Percentiles rank a stretch among this genome's conserved stretches.
Evolutionary conservation across 2,113 vertebrate genomes (phyloP).

Genomic region (Rhegmatorhina hoffmannsi): DNA sequence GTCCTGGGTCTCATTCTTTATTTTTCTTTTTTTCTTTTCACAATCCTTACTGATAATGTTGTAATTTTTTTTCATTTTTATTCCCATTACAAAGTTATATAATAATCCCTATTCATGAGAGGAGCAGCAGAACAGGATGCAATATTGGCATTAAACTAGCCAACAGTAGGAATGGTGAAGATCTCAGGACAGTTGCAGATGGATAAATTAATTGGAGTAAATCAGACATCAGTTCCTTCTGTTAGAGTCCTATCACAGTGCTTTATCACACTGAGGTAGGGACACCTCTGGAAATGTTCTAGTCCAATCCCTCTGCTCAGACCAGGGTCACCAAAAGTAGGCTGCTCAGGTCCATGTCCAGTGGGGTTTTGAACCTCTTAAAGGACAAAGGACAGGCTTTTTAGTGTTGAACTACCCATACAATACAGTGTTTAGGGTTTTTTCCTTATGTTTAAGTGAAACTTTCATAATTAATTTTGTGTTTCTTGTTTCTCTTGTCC

Average conservation of each 20-base stretch:
- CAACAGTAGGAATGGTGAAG: background rate
- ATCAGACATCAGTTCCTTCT: background rate
- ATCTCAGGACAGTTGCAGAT: background rate
- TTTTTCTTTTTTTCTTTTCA: background rate
- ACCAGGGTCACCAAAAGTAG: background rate
- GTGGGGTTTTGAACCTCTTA: background rate
- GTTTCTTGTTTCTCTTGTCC: background rate
- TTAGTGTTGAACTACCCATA: background rate
- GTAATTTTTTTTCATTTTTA: background rate
- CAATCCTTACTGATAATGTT: background rate
- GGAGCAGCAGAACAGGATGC: background rate
- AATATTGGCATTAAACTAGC: background rate
- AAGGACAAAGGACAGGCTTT: background rate
- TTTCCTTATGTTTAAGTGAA: background rate
- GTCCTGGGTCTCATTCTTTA: background rate
- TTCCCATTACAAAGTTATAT: background rate
- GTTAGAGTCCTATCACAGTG: background rate
- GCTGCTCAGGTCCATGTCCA: background rate
- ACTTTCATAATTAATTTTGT: background rate
- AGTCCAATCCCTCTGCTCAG: background rate
- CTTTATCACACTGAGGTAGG: background rate
- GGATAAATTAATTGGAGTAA: background rate
- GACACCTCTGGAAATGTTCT: background rate
- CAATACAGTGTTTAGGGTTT: background rate
- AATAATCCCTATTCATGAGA: background rate